Evolutionary conservation across 2,113 vertebrate genomes (phyloP).

Genomic region (Otocyon megalotis): DNA sequence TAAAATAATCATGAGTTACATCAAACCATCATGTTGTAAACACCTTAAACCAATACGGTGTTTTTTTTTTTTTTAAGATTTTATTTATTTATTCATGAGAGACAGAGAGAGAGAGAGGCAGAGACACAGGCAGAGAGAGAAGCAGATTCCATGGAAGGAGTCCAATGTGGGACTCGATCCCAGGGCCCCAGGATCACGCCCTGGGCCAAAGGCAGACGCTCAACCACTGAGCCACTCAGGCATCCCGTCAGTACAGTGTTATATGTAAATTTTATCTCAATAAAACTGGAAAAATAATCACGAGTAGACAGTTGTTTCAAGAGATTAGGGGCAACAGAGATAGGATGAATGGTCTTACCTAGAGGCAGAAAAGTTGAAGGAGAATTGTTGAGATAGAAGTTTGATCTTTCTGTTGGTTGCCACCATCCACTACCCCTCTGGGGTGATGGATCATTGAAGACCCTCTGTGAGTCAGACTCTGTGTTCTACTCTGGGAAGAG

Average conservation of each 20-base stretch:
- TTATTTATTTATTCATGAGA: no score
- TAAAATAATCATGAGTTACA: background rate
- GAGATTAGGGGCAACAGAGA: background rate
- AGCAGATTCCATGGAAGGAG: no score
- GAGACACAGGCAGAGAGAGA: no score
- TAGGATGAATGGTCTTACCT: background rate
- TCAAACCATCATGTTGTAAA: background rate
- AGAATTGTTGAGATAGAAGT: background rate
- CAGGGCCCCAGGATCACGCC: no score
- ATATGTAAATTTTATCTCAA: background rate
- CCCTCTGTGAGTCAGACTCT: background rate
- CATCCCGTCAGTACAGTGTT: background rate
- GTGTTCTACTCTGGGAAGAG: background rate
- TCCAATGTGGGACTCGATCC: no score
- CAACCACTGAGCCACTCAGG: no score
- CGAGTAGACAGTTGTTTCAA: background rate
- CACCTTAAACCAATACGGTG: background rate
- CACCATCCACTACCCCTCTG: background rate
- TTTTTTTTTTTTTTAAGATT: background rate
- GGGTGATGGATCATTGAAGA: background rate
- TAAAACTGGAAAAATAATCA: background rate
- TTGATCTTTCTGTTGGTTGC: background rate
- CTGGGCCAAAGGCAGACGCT: no score
- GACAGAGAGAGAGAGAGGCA: no score
- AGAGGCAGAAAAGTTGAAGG: background rate